Evolutionary conservation across 2,888 invertebrate genomes (phyloP), one percentile per base, ranked within the genome.

Genomic region (Agelastica alni): DNA sequence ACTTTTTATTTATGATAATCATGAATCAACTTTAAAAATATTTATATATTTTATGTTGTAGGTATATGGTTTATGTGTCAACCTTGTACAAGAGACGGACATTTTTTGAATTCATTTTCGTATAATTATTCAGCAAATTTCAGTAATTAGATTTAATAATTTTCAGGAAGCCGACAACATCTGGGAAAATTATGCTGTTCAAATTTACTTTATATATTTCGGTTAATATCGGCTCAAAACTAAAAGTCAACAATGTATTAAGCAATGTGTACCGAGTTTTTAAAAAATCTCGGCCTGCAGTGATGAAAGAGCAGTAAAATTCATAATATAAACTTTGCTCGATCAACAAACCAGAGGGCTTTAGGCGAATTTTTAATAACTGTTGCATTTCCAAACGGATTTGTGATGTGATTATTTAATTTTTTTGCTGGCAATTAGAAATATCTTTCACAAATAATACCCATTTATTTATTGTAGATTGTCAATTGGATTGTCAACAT

Each of bases 261-360:
- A 67, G 68, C 68, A 65, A 67, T 73, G 74, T 71, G 68, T 71
- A 72, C 70, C 68, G 69, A 72, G 71, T 71, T 70, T 62, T 71
- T 67, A 66, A 71, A 73, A 74, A 75, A 74, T 74, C 74, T 71
- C 65, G 62, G 72, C 73, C 71, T 64, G 62, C 66, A 69, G 73
- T 70, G 66, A 71, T 71, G 71, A 70, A 71, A 74, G 69, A 70
- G 72, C 72, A 72, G 72, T 71, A 71, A 72, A 74, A 72, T 72
- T 73, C 73, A 72, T 75, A 73, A 73, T 73, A 72, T 70, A 72
- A 73, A 75, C 73, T 73, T 73, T 73, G 68, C 72, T 70, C 69
- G 67, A 71, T 71, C 73, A 73, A 75, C 72, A 74, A 42, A 66
- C 69, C 73, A 67, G 59, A 59, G 60, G 69, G 72, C 65, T 62